Evolutionary conservation across 2,888 invertebrate species (phyloP).

Genomic region (Polyommatus iphigenia): DNA sequence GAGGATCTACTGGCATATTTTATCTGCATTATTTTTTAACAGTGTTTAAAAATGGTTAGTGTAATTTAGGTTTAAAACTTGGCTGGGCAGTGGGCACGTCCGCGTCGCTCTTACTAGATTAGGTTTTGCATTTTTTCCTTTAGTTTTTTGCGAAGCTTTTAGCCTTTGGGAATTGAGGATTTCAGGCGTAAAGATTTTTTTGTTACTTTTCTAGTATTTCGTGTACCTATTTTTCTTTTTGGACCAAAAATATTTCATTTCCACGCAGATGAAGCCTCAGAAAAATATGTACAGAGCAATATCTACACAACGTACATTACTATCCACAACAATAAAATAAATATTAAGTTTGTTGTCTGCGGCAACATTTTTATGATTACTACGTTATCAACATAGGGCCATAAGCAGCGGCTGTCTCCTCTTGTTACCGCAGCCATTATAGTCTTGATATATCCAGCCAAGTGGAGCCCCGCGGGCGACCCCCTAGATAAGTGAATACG

Average conservation of each 20-base stretch:
- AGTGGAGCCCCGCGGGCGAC: conserved; percentile 12
- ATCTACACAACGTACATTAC: neutral
- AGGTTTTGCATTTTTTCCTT: neutral
- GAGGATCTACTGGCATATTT: conserved; percentile 7
- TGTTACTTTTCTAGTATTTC: neutral
- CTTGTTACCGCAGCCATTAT: conserved; percentile 18
- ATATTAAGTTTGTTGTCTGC: neutral
- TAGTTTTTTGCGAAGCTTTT: too few relatives aligned
- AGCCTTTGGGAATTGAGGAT: neutral
- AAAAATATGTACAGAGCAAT: neutral
- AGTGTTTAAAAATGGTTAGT: too few relatives aligned
- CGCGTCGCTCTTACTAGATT: too few relatives aligned
- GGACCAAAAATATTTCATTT: neutral
- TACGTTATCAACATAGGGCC: conserved; percentile 11
- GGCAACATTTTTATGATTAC: conserved; percentile 14
- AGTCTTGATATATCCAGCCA: conserved; percentile 18
- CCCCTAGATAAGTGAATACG: conserved; percentile 21
- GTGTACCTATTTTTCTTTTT: neutral
- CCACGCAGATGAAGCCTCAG: neutral
- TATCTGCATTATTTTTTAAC: neutral
- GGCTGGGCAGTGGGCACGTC: too few relatives aligned
- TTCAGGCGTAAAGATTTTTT: neutral
- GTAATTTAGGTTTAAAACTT: neutral
- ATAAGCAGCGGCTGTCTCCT: conserved; percentile 9
- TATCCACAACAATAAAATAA: neutral